Evolutionary conservation across 2,113 vertebrate species (phyloP), one percentile per base, ranked within the genome.

Genomic region (Bettongia penicillata): DNA sequence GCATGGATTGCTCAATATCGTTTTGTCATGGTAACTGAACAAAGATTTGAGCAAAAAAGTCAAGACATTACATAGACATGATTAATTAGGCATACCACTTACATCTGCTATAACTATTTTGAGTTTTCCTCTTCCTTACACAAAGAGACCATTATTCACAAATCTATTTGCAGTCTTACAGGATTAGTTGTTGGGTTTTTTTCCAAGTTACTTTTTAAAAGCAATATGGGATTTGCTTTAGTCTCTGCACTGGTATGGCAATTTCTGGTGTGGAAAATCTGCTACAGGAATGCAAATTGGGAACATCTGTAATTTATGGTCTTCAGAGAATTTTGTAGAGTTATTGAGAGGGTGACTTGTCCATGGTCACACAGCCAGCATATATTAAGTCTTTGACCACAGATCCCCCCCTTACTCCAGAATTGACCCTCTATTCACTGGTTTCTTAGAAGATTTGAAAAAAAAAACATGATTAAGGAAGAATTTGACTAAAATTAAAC

Each of bases 1-100:
- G 91, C 48, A 11, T 97, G 97, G 97, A 68, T 98, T 97, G 19
- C 16, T 84, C 68, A 84, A 43, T 43, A 98, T 95, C 52, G 24
- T 77, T 93, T 61, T 96, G 95, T 96, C 96, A 52, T 84, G 90
- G 51, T 84, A 95, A 89, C 52, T 53, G 91, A 93, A 95, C 94
- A 48, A 96, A 77, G 92, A 97, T 95, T 91, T 93, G 91, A 95
- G 93, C 93, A 91, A 77, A 96, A 94, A 47, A 8, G 93, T 94
- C 61, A 53, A 93, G 91, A 90, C 91, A 50, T 55, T n/a, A 90
- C 95, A 93, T 51, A 93, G 93, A 94, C 0, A 10, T 92, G 95
- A 96, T 95, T 92, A 49, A 51, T 90, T 68, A 22, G 26, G 91
- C 90, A 91, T 50, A 91, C n/a, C 91, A 50, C 53, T 90, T 37